Evolutionary conservation across 2,113 vertebrate species (phyloP).

Genomic region (Acrocephalus kingi): DNA sequence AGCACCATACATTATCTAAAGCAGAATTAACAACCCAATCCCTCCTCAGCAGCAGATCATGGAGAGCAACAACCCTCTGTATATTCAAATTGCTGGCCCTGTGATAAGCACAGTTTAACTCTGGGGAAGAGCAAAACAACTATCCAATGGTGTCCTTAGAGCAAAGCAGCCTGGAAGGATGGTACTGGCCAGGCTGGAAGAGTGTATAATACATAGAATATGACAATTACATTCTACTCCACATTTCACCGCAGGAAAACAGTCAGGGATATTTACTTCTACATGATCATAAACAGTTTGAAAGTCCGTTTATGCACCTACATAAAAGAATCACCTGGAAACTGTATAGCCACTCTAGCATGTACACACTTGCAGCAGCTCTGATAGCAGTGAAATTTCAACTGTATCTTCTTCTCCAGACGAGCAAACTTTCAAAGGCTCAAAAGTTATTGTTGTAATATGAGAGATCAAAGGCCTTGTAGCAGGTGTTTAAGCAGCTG

Average conservation of each 20-base stretch:
- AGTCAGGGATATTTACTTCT: background rate
- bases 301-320: background rate
- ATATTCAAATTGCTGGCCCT: background rate
- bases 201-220: fast-evolving
- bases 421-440: background rate
- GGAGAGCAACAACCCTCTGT: background rate
- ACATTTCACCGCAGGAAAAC: background rate
- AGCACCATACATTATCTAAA: background rate
- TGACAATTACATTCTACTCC: background rate
- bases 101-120: background rate
- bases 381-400: background rate
- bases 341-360: background rate
- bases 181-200: background rate
- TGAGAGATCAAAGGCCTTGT: constrained; percentile 41
- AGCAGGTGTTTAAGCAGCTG: constrained; percentile 45
- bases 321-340: background rate
- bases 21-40: background rate
- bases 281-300: background rate
- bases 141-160: background rate
- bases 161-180: background rate
- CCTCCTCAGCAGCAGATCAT: background rate
- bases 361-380: background rate
- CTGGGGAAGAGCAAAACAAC: background rate
- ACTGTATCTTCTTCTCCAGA: background rate
- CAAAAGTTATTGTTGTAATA: background rate